Evolutionary conservation across 2,888 invertebrate species (phyloP), one percentile per base, ranked within the genome.

Genomic region (Drosophila macrothrix): DNA sequence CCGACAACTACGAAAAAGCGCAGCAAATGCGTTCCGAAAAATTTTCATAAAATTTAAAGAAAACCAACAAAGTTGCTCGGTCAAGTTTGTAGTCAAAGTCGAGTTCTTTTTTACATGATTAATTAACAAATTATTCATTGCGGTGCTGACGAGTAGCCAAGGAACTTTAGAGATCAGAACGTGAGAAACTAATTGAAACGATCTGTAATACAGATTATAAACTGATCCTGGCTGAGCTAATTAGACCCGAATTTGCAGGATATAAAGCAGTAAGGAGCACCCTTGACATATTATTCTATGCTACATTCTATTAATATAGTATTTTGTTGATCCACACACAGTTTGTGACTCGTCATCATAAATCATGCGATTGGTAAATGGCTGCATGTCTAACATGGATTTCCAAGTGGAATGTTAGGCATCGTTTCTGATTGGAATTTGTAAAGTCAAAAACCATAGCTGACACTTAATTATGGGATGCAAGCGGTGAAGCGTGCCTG

Each of bases 51-150:
- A 79, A 74, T 67, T 73, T 63, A 7, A 66, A 43, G 70, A 79
- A 84, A 81, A 68, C 65, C 78, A 65, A 64, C 67, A 75, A 70
- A 72, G 67, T 35, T 73, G 73, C 56, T 31, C 50, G 73, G 56
- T 68, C 73, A 79, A 82, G 58, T 73, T 80, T 59, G 53, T 62
- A 55, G 54, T 52, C 54, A 78, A 58, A 55, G 52, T 78, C 73
- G 54, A 67, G 39, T 73, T 78, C 69, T 78, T 78, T 73, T 54
- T 69, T 72, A 69, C 73, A 78, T 91, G 90, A 90, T 90, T 91
- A 91, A 90, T 90, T 86, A 89, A 80, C 74, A 90, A 88, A 91
- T 89, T 90, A 91, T 90, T 82, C 92, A 91, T 91, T 83, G 76
- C 71, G 29, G 10, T 76, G 63, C 66, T 4, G 39, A 53, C 63